Percentiles rank a stretch among this genome's conserved stretches.
phyloP scores from a whole-genome alignment of 2,797 vertebrate genomes.

The Pangasius krempfi region DNA sequence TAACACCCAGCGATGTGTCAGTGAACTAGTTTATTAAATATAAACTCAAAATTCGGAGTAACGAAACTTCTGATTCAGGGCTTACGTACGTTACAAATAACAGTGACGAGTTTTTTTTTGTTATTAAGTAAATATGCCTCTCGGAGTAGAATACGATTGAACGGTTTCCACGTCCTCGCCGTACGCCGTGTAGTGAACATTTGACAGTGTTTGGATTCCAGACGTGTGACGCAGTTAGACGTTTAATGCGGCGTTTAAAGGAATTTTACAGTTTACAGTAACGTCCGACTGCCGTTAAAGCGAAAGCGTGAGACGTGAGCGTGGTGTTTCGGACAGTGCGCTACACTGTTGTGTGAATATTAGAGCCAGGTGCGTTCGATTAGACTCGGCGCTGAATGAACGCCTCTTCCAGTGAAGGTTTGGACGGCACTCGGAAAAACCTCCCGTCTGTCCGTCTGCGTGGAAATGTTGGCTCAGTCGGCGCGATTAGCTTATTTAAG shows the following conservation, averaged over 20 bases:
- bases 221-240: background rate
- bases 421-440: background rate
- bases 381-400: background rate
- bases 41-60: too few relatives aligned
- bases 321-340: background rate
- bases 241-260: background rate
- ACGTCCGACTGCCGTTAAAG: too few relatives aligned
- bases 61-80: too few relatives aligned
- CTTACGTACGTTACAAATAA: too few relatives aligned
- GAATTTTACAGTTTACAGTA: background rate
- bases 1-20: too few relatives aligned
- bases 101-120: too few relatives aligned
- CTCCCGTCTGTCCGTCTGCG: conserved; percentile 10
- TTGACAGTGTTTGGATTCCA: background rate
- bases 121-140: too few relatives aligned
- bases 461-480: conserved; percentile 16
- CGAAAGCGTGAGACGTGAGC: background rate
- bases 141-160: too few relatives aligned
- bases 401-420: background rate
- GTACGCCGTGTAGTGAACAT: background rate
- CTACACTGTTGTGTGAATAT: background rate
- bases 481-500: conserved; percentile 30
- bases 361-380: background rate
- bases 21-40: too few relatives aligned
- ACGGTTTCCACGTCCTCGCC: background rate